Evolutionary conservation across 2,113 vertebrate genomes (phyloP), one percentile per base, ranked within the genome.

Genomic region (Brienomyrus longianalis): DNA sequence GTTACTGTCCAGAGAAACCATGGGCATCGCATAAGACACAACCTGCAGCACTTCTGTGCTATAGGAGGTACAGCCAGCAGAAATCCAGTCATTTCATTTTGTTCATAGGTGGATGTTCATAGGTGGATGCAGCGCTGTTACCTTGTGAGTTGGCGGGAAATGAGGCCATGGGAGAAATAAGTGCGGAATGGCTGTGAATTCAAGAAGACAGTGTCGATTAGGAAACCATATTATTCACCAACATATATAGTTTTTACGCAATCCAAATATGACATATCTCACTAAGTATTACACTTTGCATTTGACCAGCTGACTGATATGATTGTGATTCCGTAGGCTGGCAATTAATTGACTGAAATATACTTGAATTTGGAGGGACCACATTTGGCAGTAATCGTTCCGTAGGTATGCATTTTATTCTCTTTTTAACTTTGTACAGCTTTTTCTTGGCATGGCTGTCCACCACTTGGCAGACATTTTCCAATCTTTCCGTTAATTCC

Each of bases 61-160:
- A 52, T 39, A 54, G 27, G 7, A 50, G 85, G 2, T 31, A n/a
- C 6, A 1, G 23, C 8, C 21, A 47, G 45, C 54, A 59, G 10
- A 66, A 27, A 88, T 3, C 1, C 52, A 66, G 1, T n/a, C 56
- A 43, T 39, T 39, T 11, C 54, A 87, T 56, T 31, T 59, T 39
- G 45, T 8, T 50, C 9, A 31, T 7, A 8, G 1, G 19, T 19
- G 27, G 31, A 17, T 47, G 59, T 15, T 45, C 31, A 19, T 31
- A 31, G 31, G 31, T 31, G 31, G 31, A 31, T 80, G 52, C 21
- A 62, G n/a, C 35, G 88, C 6, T 7, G 54, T 70, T 95, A 99
- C 98, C 98, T 98, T 90, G 97, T 96, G 92, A 99, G 96, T 93
- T 98, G 98, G 94, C 97, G 99, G 31, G 98, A 99, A 92, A 98